Conservation (phyloP, 2,888 invertebrate genomes). For the Loripinus fragilis region DNA sequence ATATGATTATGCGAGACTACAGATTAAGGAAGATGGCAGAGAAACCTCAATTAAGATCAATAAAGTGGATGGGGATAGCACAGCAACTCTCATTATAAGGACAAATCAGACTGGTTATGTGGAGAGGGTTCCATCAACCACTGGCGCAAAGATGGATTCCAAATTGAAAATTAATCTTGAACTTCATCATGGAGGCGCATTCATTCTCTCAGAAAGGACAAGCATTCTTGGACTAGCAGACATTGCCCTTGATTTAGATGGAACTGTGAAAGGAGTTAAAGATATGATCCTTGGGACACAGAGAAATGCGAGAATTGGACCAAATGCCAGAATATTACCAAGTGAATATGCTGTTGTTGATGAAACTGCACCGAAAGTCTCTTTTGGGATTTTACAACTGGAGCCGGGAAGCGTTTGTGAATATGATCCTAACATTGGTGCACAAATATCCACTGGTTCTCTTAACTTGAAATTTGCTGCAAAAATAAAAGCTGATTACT, state of each 20-base stretch:
- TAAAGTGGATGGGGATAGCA: constrained; percentile 72
- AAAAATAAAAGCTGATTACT: constrained; percentile 65
- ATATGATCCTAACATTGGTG: constrained; percentile 69
- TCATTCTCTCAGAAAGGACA: constrained; percentile 72
- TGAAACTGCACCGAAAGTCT: constrained; percentile 52
- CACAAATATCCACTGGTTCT: constrained; percentile 63
- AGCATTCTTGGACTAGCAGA: constrained; percentile 68
- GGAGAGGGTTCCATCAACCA: constrained; percentile 51
- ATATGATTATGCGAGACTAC: constrained; percentile 70
- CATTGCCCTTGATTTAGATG: constrained; percentile 71
- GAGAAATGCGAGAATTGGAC: constrained; percentile 70
- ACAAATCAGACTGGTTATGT: constrained; percentile 67
- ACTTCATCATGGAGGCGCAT: constrained; percentile 73
- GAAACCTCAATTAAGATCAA: constrained; percentile 62
- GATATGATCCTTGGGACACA: constrained; percentile 66
- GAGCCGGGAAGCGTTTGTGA: constrained; percentile 69
- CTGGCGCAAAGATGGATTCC: constrained; percentile 58
- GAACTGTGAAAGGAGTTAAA: constrained; percentile 66
- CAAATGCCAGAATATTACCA: constrained; percentile 68
- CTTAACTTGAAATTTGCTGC: constrained; percentile 69
- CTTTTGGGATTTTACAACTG: constrained; percentile 70
- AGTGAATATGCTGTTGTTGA: constrained; percentile 55
- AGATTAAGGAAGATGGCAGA: constrained; percentile 62
- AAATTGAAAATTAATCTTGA: constrained; percentile 73
- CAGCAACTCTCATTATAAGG: constrained; percentile 69